A percentile compares a stretch with the other conserved stretches of the same genome.
These are phyloP conservation scores for Promerops cafer DNA, from an alignment of 2,113 vertebrate genomes.

Conservation along the genomic window DNA sequence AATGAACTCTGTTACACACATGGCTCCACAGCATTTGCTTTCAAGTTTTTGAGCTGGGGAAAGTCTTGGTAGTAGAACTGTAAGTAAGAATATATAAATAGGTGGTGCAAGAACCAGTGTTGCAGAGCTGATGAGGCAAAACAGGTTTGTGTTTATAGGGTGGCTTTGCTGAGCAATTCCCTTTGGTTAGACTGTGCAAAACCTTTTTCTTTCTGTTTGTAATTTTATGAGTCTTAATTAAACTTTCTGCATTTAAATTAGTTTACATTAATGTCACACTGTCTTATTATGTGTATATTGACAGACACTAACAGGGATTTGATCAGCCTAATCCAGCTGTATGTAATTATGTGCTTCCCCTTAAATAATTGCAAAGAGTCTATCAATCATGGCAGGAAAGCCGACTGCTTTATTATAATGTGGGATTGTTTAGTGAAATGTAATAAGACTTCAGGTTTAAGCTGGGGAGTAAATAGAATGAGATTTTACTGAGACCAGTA, in stretches of 20 bases:
- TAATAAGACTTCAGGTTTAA: constrained; percentile 6
- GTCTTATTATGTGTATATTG: constrained; percentile 8
- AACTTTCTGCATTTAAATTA: constrained; percentile 40
- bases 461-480: background rate
- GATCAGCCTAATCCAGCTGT: constrained; percentile 41
- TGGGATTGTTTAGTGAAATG: constrained; percentile 44
- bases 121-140: background rate
- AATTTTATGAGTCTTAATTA: constrained; percentile 48
- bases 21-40: background rate
- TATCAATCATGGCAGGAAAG: constrained; percentile 14
- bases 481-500: background rate
- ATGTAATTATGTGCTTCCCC: constrained; percentile 13
- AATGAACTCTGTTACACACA: background rate
- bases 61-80: background rate
- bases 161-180: background rate
- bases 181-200: background rate
- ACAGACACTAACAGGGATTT: constrained; percentile 21
- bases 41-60: background rate
- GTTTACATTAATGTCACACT: constrained; percentile 17
- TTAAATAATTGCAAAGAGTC: constrained; percentile 49
- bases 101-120: background rate
- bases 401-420: background rate
- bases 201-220: background rate
- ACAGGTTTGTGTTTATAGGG: background rate
- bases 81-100: background rate